Conservation (phyloP, 2,113 vertebrate species). For the Pteruthius melanotis region DNA sequence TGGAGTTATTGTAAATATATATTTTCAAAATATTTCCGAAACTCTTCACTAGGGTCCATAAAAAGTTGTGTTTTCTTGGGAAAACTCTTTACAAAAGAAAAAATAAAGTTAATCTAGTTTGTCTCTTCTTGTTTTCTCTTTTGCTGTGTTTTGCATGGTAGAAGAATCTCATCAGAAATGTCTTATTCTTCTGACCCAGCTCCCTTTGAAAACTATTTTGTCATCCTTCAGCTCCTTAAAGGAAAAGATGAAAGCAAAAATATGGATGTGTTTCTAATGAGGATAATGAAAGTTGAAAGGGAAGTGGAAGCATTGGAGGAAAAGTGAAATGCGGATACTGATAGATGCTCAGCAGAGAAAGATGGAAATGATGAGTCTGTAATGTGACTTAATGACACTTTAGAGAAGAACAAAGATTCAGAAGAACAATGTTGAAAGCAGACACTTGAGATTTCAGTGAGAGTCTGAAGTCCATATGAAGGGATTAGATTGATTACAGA, state of each 20-base stretch:
- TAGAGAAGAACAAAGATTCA: neutral
- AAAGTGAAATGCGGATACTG: neutral
- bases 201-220: conserved; percentile 74
- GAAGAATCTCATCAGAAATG: conserved; percentile 63
- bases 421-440: conserved; percentile 20
- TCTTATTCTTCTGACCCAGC: conserved; percentile 56
- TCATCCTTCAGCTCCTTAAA: conserved; percentile 67
- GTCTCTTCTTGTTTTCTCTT: conserved; percentile 57
- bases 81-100: conserved; percentile 52
- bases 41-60: conserved; percentile 5
- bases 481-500: neutral
- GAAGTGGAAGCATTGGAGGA: conserved; percentile 10
- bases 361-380: conserved; percentile 47
- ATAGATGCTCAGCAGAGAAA: conserved; percentile 25
- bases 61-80: neutral
- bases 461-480: neutral
- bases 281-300: conserved; percentile 70
- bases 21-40: conserved; percentile 47
- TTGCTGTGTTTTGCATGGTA: conserved; percentile 46
- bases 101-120: conserved; percentile 46
- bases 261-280: conserved; percentile 58
- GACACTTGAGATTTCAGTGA: neutral
- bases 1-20: neutral
- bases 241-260: conserved; percentile 70
- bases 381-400: conserved; percentile 44